Evolutionary conservation across 2,797 vertebrate genomes (phyloP).

Genomic region (Delichon dasypus): DNA sequence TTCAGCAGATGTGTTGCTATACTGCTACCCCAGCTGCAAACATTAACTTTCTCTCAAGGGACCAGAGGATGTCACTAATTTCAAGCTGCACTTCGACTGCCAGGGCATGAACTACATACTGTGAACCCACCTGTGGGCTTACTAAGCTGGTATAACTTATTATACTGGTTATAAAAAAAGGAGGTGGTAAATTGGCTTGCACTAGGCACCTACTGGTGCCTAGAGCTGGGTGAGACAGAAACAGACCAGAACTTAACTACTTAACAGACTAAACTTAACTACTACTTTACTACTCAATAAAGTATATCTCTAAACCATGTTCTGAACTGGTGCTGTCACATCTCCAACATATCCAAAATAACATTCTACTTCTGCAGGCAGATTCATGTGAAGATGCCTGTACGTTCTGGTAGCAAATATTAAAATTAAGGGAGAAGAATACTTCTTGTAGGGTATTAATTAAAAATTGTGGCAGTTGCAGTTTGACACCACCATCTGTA

Average conservation of each 20-base stretch:
- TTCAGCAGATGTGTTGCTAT: not conserved
- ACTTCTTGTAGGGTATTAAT: not conserved
- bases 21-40: not conserved
- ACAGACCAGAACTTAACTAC: not conserved
- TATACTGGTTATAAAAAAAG: not conserved
- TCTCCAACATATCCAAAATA: not conserved
- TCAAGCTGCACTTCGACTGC: not conserved
- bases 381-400: not conserved
- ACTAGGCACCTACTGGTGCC: not conserved
- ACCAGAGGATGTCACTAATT: not conserved
- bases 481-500: not conserved
- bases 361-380: not conserved
- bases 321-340: not conserved
- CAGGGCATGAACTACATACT: no score
- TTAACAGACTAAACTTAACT: not conserved
- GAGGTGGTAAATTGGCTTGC: not conserved
- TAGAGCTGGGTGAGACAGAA: not conserved
- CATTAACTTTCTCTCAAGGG: fast-evolving
- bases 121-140: not conserved
- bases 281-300: not conserved
- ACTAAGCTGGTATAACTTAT: not conserved
- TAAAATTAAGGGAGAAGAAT: not conserved
- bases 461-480: not conserved
- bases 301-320: not conserved
- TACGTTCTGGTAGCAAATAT: not conserved